Conservation (phyloP, 2,797 vertebrate species). For the Hydrolagus colliei region DNA sequence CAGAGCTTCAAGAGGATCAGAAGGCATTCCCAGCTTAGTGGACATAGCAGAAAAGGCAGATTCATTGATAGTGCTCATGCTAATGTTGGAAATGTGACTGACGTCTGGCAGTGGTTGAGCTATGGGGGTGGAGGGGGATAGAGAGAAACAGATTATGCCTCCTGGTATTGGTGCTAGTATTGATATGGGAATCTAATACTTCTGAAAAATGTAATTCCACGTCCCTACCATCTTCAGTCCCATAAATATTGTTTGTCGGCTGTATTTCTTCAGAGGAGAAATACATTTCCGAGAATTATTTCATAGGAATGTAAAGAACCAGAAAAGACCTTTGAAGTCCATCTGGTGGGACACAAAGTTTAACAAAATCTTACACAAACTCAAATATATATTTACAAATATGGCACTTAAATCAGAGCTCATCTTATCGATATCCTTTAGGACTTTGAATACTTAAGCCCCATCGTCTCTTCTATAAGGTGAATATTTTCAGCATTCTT, state of each 20-base stretch:
- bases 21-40: slow-evolving; percentile 61
- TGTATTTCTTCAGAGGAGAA: neutral
- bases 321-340: no score
- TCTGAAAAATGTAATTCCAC: neutral
- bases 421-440: no score
- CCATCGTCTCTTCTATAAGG: no score
- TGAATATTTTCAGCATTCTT: no score
- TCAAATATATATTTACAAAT: no score
- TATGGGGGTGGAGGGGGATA: slow-evolving; percentile 41
- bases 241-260: no score
- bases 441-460: no score
- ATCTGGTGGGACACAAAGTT: no score
- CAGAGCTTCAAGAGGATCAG: slow-evolving; percentile 70
- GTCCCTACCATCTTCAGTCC: no score
- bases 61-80: slow-evolving; percentile 68
- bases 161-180: neutral
- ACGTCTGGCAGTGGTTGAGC: slow-evolving; percentile 69
- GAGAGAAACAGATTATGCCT: slow-evolving; percentile 13
- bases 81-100: slow-evolving; percentile 85
- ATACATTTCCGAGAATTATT: neutral
- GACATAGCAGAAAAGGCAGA: slow-evolving; percentile 59
- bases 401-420: no score
- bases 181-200: neutral
- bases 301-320: neutral
- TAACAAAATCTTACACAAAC: no score